Conservation (phyloP, 2,888 invertebrate genomes). For the Dinocampus coccinellae region DNA sequence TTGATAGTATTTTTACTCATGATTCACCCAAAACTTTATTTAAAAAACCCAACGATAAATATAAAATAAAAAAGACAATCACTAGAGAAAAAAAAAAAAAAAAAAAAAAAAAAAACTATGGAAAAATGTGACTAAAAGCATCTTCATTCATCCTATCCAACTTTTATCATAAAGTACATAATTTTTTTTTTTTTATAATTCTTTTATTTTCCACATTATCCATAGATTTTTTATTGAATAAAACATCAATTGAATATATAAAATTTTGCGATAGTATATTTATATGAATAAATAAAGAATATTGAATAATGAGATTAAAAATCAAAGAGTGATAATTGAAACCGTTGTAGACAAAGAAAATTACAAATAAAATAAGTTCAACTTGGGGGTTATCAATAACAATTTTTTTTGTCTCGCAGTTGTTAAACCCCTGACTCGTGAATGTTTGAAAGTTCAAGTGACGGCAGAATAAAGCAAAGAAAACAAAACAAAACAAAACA, state of each 20-base stretch:
- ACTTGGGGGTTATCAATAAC: slow-evolving; percentile 28
- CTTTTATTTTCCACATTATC: no score
- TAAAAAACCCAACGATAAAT: slow-evolving; percentile 14
- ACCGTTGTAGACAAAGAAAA: slow-evolving; percentile 22
- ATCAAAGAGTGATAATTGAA: slow-evolving; percentile 22
- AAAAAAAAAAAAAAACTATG: neutral
- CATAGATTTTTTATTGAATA: no score
- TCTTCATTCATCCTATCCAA: neutral
- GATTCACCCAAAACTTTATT: slow-evolving; percentile 18
- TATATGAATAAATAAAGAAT: neutral
- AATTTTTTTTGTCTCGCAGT: neutral
- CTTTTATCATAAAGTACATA: neutral
- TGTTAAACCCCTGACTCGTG: slow-evolving; percentile 16
- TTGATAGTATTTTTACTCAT: neutral
- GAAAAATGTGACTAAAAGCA: neutral
- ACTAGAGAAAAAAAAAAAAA: slow-evolving; percentile 5
- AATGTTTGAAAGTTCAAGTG: slow-evolving; percentile 5
- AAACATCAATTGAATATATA: neutral
- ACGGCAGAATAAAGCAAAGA: neutral
- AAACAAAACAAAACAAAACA: no score
- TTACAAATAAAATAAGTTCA: slow-evolving; percentile 26
- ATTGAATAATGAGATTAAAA: slow-evolving; percentile 9
- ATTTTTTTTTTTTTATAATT: neutral
- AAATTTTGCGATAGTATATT: neutral
- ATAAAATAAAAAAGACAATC: no score